Evolutionary conservation across 2,797 vertebrate genomes (phyloP).

Genomic region (Mus caroli): DNA sequence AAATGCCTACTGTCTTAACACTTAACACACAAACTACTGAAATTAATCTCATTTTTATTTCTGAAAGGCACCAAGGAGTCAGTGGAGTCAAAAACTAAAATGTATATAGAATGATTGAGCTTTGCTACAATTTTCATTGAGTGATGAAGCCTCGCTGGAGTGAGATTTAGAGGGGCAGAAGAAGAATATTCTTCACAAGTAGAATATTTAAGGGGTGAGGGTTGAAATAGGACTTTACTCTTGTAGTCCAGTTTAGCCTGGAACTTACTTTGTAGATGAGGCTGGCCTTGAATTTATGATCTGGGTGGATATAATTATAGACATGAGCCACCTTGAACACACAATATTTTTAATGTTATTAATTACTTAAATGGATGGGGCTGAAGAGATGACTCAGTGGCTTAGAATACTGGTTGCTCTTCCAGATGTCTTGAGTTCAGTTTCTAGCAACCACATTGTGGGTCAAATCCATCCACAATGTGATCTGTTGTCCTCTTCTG

Average conservation of each 20-base stretch:
- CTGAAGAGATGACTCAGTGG: background rate
- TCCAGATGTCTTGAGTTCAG: background rate
- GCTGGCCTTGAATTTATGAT: background rate
- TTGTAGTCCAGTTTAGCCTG: background rate
- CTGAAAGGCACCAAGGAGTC: background rate
- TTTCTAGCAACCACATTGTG: background rate
- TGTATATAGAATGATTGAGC: background rate
- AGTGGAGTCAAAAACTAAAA: background rate
- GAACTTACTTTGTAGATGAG: background rate
- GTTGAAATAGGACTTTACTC: background rate
- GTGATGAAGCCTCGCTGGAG: background rate
- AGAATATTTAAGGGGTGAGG: background rate
- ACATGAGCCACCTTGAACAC: background rate
- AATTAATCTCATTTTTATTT: background rate
- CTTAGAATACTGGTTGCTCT: background rate
- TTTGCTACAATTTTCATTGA: background rate
- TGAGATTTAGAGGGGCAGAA: background rate
- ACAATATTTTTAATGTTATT: background rate
- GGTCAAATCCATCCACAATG: background rate
- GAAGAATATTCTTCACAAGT: too few relatives aligned
- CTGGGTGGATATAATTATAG: background rate
- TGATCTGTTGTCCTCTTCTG: background rate
- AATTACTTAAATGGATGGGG: background rate
- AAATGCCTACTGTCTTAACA: background rate
- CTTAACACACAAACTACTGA: background rate